phyloP scores from a whole-genome alignment of 1,140 invertebrate species.

The Brachionus calyciflorus region DNA sequence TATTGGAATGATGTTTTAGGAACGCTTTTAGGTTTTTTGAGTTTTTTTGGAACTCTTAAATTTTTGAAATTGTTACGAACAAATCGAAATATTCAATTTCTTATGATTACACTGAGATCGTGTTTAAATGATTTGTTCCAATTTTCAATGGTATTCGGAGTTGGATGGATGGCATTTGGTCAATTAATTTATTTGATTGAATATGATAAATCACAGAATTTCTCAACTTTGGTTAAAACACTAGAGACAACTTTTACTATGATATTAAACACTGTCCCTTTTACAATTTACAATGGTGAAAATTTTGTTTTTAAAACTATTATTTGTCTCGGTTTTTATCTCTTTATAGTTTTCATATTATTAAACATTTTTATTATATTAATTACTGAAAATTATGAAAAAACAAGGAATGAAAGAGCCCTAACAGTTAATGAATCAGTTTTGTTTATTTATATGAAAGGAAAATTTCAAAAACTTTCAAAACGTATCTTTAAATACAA shows the following conservation, averaged over 20 bases:
- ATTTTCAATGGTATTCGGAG: background rate
- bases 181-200: background rate
- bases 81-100: background rate
- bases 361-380: background rate
- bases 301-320: background rate
- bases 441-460: too few species aligned
- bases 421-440: too few species aligned
- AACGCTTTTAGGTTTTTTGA: background rate
- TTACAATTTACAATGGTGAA: background rate
- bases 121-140: background rate
- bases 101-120: background rate
- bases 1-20: constrained; percentile 3
- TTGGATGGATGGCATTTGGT: constrained; percentile 13
- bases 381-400: background rate
- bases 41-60: background rate
- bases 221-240: background rate
- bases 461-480: too few species aligned
- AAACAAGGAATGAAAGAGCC: too few species aligned
- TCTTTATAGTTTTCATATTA: background rate
- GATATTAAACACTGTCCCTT: background rate
- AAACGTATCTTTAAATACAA: too few species aligned
- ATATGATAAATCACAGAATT: background rate
- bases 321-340: background rate
- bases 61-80: constrained; percentile 23
- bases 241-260: constrained; percentile 3